These are phyloP conservation scores for Medauroidea extradentata DNA, from an alignment of 1,140 invertebrate species.

Conservation along the genomic window DNA sequence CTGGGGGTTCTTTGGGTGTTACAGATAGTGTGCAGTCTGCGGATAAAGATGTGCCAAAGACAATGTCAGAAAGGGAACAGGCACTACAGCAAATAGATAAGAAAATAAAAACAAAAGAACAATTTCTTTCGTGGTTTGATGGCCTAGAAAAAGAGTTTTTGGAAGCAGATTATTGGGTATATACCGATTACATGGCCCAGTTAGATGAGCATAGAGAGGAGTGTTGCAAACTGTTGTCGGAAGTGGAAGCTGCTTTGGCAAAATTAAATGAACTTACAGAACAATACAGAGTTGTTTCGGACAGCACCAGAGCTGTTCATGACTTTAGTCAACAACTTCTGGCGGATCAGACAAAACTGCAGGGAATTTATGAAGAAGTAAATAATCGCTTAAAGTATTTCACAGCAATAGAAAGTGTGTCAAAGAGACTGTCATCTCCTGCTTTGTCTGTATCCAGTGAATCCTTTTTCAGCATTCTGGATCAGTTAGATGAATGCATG, in stretches of 20 bases:
- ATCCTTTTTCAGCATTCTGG: constrained; percentile 72
- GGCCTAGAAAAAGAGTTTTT: constrained; percentile 58
- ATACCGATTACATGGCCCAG: constrained; percentile 64
- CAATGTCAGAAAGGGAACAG: not conserved
- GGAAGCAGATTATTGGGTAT: constrained; percentile 58
- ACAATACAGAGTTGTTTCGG: constrained; percentile 79
- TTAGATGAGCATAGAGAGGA: constrained; percentile 62
- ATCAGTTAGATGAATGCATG: constrained; percentile 82
- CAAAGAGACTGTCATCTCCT: constrained; percentile 71
- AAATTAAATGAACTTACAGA: constrained; percentile 66
- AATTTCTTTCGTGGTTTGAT: constrained; percentile 52
- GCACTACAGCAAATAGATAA: not conserved
- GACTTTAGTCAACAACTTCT: constrained; percentile 84
- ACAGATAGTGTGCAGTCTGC: not conserved
- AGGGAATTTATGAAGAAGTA: constrained; percentile 72
- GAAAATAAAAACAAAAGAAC: not conserved
- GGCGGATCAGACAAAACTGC: constrained; percentile 72
- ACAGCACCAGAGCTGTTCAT: constrained; percentile 87
- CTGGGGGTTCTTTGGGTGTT: not conserved
- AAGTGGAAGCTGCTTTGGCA: constrained; percentile 65
- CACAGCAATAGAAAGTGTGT: constrained; percentile 74
- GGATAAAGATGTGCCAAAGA: not conserved
- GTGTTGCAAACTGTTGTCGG: constrained; percentile 62
- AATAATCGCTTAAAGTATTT: constrained; percentile 79
- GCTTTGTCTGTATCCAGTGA: constrained; percentile 78